Percentiles rank a stretch among this genome's conserved stretches.
Conservation (phyloP, 2,888 invertebrate genomes). For the Apotomis capreana region DNA sequence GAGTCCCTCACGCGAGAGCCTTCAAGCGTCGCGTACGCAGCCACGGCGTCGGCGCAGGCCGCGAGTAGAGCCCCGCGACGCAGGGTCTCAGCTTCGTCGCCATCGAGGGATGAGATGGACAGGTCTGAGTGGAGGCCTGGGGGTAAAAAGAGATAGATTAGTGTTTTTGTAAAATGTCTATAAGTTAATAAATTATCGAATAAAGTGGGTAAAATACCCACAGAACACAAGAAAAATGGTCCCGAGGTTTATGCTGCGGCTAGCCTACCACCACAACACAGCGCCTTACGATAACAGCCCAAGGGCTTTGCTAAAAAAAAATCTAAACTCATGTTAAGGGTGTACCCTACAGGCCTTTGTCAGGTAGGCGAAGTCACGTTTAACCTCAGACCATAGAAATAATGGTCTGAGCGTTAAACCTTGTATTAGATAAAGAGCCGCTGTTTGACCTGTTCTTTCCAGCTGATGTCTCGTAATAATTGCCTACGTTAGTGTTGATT, state of each 20-base stretch:
- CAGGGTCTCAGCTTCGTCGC: conserved; percentile 80
- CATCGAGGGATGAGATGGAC: conserved; percentile 85
- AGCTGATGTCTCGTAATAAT: conserved; percentile 27
- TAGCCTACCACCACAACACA: too few species aligned
- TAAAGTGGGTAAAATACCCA: too few species aligned
- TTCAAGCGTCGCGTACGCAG: conserved; percentile 88
- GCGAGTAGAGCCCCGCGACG: conserved; percentile 86
- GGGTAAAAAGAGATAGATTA: conserved; percentile 42
- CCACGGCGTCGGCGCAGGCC: conserved; percentile 89
- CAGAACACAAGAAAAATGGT: too few species aligned
- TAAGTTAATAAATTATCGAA: too few species aligned
- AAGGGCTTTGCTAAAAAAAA: too few species aligned
- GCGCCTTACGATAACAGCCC: too few species aligned
- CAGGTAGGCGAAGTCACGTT: too few species aligned
- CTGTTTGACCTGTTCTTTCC: conserved; percentile 18
- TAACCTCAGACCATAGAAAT: too few species aligned
- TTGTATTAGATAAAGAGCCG: conserved; percentile 1
- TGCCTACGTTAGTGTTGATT: conserved; percentile 7
- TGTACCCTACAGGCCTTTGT: too few species aligned
- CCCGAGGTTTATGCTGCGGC: too few species aligned
- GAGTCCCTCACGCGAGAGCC: conserved; percentile 89
- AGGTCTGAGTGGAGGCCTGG: conserved; percentile 87
- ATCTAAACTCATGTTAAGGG: too few species aligned
- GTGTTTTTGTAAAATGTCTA: not conserved
- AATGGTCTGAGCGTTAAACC: too few species aligned